Conservation (phyloP, 2,113 vertebrate genomes). For the Psophia crepitans region DNA sequence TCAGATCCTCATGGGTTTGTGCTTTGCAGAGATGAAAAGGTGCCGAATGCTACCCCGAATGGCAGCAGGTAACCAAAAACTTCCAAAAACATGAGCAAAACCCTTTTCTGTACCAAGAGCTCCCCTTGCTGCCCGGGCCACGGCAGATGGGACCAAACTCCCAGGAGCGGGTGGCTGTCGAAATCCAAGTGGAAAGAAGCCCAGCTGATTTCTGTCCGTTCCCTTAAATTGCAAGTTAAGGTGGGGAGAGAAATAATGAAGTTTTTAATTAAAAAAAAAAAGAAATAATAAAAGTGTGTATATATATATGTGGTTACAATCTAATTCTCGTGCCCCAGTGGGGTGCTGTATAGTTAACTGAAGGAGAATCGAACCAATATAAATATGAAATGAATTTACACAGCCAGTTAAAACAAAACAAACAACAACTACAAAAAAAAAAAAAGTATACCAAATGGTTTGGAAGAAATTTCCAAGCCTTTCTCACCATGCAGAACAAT, state of each 20-base stretch:
- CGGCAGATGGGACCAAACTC: neutral
- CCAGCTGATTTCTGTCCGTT: constrained; percentile 28
- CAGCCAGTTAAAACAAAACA: constrained; percentile 57
- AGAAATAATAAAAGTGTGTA: constrained; percentile 24
- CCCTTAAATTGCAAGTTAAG: constrained; percentile 55
- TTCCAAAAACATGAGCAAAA: neutral
- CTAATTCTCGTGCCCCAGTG: constrained; percentile 75
- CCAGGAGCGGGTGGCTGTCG: constrained; percentile 7
- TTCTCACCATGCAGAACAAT: constrained; percentile 51
- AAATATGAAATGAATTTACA: constrained; percentile 51
- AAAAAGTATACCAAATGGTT: constrained; percentile 39
- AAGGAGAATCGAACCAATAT: constrained; percentile 59
- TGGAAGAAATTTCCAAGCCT: constrained; percentile 42
- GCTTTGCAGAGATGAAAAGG: constrained; percentile 37
- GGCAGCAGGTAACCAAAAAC: constrained; percentile 49
- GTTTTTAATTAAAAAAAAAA: constrained; percentile 72
- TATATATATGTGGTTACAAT: constrained; percentile 72
- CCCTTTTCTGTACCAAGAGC: neutral
- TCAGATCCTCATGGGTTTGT: neutral
- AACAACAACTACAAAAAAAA: neutral
- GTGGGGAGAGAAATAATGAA: constrained; percentile 57
- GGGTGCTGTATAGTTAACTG: constrained; percentile 74
- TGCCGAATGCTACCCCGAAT: neutral
- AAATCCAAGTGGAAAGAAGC: constrained; percentile 23
- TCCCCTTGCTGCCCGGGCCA: neutral